Percentiles rank a stretch among this genome's conserved stretches.
Evolutionary conservation across 2,888 invertebrate species (phyloP).

Genomic region (Abrostola tripartita): DNA sequence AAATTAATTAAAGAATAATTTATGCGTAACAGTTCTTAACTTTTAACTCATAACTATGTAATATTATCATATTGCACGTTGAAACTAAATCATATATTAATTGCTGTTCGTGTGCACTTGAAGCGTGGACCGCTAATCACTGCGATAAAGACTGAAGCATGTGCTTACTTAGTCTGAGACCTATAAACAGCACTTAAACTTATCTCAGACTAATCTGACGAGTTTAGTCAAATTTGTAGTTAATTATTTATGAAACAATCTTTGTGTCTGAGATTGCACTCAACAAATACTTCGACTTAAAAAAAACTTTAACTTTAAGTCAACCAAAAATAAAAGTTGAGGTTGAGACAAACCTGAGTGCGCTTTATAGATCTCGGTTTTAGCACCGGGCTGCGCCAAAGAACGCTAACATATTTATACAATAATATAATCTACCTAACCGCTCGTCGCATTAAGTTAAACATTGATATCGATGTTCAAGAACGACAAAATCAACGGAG

Average conservation of each 20-base stretch:
- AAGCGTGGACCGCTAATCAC: constrained; percentile 21
- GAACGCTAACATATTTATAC: constrained; percentile 58
- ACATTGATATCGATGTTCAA: constrained; percentile 59
- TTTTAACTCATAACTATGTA: too few species aligned
- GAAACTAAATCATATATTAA: too few species aligned
- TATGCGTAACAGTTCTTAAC: not conserved
- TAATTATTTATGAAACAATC: too few species aligned
- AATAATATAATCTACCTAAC: constrained; percentile 51
- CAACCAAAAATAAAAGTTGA: too few species aligned
- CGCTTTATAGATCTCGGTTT: not conserved
- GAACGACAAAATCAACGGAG: constrained; percentile 58
- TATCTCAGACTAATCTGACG: too few species aligned
- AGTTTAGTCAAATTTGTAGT: too few species aligned
- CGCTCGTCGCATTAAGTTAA: constrained; percentile 51
- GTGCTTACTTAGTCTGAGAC: constrained; percentile 10
- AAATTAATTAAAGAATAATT: not conserved
- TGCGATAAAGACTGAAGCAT: constrained; percentile 36
- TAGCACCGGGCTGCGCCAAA: constrained; percentile 33
- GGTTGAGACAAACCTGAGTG: too few species aligned
- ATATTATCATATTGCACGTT: too few species aligned
- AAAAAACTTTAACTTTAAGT: too few species aligned
- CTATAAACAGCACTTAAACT: too few species aligned
- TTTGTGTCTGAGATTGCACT: too few species aligned
- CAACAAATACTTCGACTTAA: too few species aligned
- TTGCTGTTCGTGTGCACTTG: constrained; percentile 27